Evolutionary conservation across 2,113 vertebrate genomes (phyloP), one percentile per base, ranked within the genome.

Genomic region (Saguinus imperator): DNA sequence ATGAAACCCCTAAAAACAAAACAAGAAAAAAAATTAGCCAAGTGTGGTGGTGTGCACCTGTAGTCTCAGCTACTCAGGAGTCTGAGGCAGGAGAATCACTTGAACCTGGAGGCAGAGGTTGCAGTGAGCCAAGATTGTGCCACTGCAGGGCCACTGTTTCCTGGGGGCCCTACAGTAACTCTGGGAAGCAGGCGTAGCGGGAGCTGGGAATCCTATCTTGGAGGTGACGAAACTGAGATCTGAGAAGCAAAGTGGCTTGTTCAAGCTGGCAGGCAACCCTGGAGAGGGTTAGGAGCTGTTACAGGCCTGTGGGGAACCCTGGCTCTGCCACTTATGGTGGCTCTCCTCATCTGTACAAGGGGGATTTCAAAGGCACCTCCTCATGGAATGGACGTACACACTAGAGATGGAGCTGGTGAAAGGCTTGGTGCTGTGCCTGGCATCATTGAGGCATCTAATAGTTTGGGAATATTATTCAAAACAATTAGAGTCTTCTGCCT

Each of bases 331-430:
- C 64, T 40, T 21, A 29, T 32, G 1, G 5, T 64, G 61, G 61
- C 27, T 32, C 61, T 32, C 12, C 17, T 57, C 50, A 3, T 16
- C 50, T 55, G 37, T n/a, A 2, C 13, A 35, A 66, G 61, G n/a
- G 55, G 48, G 35, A 1, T 0, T 0, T 23, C 1, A 3, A 8
- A 0, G 8, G 73, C 1, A 7, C 2, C 25, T 3, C 25, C 29
- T 40, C 68, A 8, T 9, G 7, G 68, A 57, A 55, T 0, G 35
- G 43, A 35, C 0, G 11, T 13, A 5, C 21, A 3, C 32, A 6
- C 32, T 10, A 16, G 29, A 29, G 4, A 32, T 0, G 1, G 23
- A 14, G 61, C 6, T 12, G 25, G 35, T 13, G 10, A 37, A 40
- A 50, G 0, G 45, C 61, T 81, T 6, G 2, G 58, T 1, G 45